These are phyloP conservation scores for Hystrix cristata DNA, from an alignment of 2,113 vertebrate genomes.

Conservation along the genomic window DNA sequence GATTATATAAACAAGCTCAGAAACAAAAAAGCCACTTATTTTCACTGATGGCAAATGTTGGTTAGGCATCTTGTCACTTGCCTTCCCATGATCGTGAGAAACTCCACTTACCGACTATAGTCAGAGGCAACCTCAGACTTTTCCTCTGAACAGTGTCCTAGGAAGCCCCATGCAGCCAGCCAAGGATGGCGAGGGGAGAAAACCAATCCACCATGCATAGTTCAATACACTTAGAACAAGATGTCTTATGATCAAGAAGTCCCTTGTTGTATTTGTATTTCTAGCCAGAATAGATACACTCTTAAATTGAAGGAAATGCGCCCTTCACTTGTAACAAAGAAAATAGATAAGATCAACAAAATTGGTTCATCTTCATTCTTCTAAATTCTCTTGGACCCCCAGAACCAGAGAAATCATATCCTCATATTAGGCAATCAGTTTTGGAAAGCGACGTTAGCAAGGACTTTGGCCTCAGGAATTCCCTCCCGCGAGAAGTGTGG, in stretches of 20 bases:
- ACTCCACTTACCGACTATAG: background rate
- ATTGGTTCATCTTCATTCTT: constrained; percentile 10
- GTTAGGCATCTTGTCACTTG: background rate
- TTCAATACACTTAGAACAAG: background rate
- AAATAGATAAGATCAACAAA: background rate
- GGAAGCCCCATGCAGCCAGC: background rate
- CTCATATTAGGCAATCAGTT: background rate
- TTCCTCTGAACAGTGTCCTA: background rate
- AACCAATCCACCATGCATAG: background rate
- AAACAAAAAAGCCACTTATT: constrained; percentile 33
- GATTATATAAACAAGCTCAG: background rate
- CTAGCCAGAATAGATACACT: background rate
- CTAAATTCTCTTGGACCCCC: background rate
- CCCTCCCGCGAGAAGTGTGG: constrained; percentile 65
- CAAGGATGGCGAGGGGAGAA: background rate
- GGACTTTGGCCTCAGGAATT: constrained; percentile 47
- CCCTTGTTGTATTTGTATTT: background rate
- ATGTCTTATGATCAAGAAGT: background rate
- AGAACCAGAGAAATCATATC: background rate
- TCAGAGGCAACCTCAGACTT: background rate
- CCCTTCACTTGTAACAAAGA: background rate
- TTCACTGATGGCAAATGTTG: constrained; percentile 2
- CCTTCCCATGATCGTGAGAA: background rate
- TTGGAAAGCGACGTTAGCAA: constrained; percentile 64
- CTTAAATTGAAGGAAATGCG: background rate